Evolutionary conservation across 2,888 invertebrate species (phyloP), one percentile per base, ranked within the genome.

Genomic region (Toxonevra muliebris): DNA sequence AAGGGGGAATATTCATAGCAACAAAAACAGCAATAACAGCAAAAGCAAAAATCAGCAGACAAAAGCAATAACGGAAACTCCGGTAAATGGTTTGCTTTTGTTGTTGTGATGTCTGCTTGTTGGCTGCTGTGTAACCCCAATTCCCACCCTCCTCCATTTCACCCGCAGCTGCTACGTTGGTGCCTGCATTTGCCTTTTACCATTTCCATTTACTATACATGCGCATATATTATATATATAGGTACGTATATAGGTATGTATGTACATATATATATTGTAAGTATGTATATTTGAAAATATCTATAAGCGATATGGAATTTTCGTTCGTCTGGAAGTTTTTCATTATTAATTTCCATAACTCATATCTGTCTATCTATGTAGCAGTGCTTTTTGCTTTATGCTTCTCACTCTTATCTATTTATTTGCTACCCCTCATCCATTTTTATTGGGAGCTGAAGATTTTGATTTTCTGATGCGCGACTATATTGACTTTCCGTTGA

Each of bases 291-390:
- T 30, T 30, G 30, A 30, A 30, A 30, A 30, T 30, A 48, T 55
- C 57, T 55, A 45, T 20, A 54, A 45, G 62, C 57, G 20, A 50
- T 17, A 50, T 61, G 48, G 15, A 61, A 61, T 50, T 61, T 61
- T 50, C 48, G 20, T 65, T 54, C 67, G 67, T 67, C 66, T 67
- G 69, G 63, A 71, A 71, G 60, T 69, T 71, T 67, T 71, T 69
- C 69, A 77, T 79, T 79, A 80, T 79, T 79, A 79, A 79, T 79
- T 79, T 75, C 79, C 77, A 79, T 80, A 79, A 79, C 77, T 79
- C 79, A 80, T 78, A 80, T 79, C 79, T 77, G 78, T 79, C 30
- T 30, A 30, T 79, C 79, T 77, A 79, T 79, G n/a, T n/a, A n/a
- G n/a, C 77, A 75, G 73, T 73, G 76, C 76, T 78, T 77, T 78